These are phyloP conservation scores for Himantopus leucocephalus DNA, from an alignment of 2,113 vertebrate species.

Conservation along the genomic window DNA sequence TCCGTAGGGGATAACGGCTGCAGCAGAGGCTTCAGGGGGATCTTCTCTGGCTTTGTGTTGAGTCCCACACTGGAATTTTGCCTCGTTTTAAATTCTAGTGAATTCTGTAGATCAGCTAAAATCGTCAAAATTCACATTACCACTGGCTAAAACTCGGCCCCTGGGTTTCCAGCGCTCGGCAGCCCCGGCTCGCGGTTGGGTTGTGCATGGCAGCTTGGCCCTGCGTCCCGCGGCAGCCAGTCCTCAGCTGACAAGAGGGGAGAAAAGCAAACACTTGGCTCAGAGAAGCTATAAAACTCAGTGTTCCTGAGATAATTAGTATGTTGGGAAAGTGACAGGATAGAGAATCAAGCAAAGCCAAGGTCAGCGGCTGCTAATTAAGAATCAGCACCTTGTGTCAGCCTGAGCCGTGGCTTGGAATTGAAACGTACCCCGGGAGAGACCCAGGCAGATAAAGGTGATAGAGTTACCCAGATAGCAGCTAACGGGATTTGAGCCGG, in stretches of 20 bases:
- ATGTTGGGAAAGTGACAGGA: slow-evolving; percentile 65
- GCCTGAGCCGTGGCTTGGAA: slow-evolving; percentile 42
- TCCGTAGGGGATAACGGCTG: rapidly evolving
- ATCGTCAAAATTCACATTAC: neutral
- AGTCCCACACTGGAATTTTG: neutral
- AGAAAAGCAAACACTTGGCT: neutral
- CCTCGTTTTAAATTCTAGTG: neutral
- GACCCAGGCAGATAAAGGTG: slow-evolving; percentile 41
- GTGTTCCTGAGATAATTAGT: slow-evolving; percentile 63
- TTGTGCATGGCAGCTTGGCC: neutral
- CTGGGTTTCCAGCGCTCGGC: neutral
- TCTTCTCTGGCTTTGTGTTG: neutral
- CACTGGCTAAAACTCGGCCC: neutral
- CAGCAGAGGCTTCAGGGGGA: neutral
- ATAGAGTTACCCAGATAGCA: slow-evolving; percentile 47
- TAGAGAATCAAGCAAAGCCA: slow-evolving; percentile 57
- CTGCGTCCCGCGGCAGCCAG: neutral
- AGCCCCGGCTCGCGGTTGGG: neutral
- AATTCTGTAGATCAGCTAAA: neutral
- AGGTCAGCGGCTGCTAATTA: slow-evolving; percentile 68
- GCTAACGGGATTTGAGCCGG: slow-evolving; percentile 8
- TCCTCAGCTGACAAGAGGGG: neutral
- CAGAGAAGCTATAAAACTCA: neutral
- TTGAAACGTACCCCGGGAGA: slow-evolving; percentile 52
- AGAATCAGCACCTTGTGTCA: slow-evolving; percentile 70